These are phyloP conservation scores for Porphyrio hochstetteri DNA, from an alignment of 2,113 vertebrate genomes.

Conservation along the genomic window DNA sequence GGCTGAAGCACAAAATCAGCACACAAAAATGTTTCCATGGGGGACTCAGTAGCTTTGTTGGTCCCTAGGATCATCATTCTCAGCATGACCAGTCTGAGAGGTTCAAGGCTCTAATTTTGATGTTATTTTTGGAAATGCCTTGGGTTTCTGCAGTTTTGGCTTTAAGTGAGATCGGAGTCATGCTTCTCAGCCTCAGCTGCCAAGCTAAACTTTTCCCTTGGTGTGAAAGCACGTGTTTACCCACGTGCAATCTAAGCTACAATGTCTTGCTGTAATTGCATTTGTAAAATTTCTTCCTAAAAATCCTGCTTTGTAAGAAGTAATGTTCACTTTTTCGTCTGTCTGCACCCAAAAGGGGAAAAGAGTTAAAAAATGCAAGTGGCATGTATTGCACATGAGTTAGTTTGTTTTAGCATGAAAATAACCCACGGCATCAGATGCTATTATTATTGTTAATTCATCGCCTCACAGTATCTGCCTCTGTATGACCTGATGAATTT, in stretches of 20 bases:
- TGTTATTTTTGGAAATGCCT: conserved; percentile 83
- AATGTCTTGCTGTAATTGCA: conserved; percentile 69
- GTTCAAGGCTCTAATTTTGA: conserved; percentile 68
- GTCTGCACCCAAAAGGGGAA: background rate
- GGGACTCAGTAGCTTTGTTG: conserved; percentile 58
- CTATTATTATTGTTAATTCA: conserved; percentile 69
- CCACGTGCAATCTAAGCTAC: conserved; percentile 76
- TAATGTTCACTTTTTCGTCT: background rate
- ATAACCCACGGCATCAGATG: conserved; percentile 23
- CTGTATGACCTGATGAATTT: conserved; percentile 70
- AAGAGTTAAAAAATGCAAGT: conserved; percentile 63
- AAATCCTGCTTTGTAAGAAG: conserved; percentile 61
- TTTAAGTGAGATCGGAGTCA: conserved; percentile 75
- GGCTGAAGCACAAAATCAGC: conserved; percentile 64
- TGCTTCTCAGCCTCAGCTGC: conserved; percentile 72
- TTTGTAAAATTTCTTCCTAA: conserved; percentile 75
- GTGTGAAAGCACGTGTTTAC: conserved; percentile 82
- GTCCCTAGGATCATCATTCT: conserved; percentile 58
- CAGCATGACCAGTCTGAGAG: conserved; percentile 69
- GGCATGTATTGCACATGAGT: background rate
- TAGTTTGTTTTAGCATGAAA: conserved; percentile 69
- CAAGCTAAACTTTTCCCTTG: conserved; percentile 81
- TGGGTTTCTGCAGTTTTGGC: conserved; percentile 77
- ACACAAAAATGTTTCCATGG: conserved; percentile 48
- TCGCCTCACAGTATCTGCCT: conserved; percentile 53